Conservation (phyloP, 2,113 vertebrate genomes). For the Pituophis catenifer region DNA sequence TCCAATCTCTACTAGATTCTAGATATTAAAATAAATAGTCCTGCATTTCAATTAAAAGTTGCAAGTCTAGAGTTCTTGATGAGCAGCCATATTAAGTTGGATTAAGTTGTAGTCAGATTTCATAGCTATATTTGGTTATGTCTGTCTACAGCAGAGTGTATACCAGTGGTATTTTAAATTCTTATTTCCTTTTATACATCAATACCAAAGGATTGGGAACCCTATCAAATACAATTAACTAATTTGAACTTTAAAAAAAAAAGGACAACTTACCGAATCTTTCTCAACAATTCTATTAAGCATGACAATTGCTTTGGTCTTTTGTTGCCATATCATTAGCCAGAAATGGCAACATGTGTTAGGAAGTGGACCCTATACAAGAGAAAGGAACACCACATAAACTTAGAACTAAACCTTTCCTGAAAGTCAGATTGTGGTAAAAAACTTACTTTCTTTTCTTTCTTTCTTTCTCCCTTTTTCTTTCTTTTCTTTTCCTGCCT, state of each 20-base stretch:
- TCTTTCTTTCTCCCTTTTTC: too few relatives aligned
- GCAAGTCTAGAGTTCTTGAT: neutral
- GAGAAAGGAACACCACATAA: neutral
- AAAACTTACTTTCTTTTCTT: neutral
- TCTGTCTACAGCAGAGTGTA: neutral
- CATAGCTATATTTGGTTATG: neutral
- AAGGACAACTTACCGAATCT: conserved; percentile 84
- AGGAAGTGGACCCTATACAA: conserved; percentile 87
- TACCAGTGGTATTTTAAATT: neutral
- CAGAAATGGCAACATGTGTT: conserved; percentile 98
- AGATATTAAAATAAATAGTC: neutral
- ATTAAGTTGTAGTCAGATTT: neutral
- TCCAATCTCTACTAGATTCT: neutral
- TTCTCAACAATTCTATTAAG: conserved; percentile 96
- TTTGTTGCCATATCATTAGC: conserved; percentile 98
- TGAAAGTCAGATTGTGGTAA: neutral
- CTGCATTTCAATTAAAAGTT: neutral
- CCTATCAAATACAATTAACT: neutral
- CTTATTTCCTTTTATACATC: neutral
- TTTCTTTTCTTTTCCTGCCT: neutral
- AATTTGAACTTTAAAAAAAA: neutral
- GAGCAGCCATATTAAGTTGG: neutral
- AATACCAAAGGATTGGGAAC: neutral
- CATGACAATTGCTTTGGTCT: conserved; percentile 95
- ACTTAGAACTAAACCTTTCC: neutral